phyloP scores from a whole-genome alignment of 2,888 invertebrate species.

The Ptychoptera albimana region DNA sequence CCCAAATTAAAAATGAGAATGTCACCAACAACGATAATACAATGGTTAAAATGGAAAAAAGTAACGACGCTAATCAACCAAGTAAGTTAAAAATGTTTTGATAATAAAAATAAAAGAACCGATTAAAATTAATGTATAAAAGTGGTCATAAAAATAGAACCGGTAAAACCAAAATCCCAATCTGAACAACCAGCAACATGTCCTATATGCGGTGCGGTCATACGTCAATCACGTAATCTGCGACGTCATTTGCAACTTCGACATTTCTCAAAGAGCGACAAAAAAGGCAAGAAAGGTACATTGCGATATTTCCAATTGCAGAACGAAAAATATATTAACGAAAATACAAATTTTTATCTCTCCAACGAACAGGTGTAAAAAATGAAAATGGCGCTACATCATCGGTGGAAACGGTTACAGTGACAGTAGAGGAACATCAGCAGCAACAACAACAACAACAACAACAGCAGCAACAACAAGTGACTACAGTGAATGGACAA shows the following conservation, averaged over 20 bases:
- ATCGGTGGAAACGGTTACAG: conserved; percentile 17
- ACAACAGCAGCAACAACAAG: conserved; percentile 16
- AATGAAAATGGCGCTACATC: conserved; percentile 18
- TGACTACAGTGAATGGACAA: conserved; percentile 7
- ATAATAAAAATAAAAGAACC: too few relatives aligned
- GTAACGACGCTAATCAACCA: conserved; percentile 20
- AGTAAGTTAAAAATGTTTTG: too few relatives aligned
- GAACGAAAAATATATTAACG: too few relatives aligned
- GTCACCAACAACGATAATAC: too few relatives aligned
- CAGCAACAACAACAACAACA: conserved; percentile 19
- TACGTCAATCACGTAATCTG: conserved; percentile 41
- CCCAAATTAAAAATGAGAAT: conserved; percentile 10
- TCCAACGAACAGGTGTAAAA: too few relatives aligned
- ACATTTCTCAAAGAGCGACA: conserved; percentile 30
- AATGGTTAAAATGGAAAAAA: conserved; percentile 13
- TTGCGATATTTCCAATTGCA: conserved; percentile 7
- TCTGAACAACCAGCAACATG: conserved; percentile 44
- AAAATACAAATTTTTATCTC: too few relatives aligned
- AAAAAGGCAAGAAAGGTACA: conserved; percentile 31
- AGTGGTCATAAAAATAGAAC: too few relatives aligned
- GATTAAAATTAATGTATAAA: too few relatives aligned
- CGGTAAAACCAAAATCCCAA: conserved; percentile 27
- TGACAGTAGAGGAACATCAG: conserved; percentile 14
- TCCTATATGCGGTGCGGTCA: conserved; percentile 40
- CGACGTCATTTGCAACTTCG: conserved; percentile 37